Conservation (phyloP, 2,888 invertebrate species). For the Amorpha juglandis region DNA sequence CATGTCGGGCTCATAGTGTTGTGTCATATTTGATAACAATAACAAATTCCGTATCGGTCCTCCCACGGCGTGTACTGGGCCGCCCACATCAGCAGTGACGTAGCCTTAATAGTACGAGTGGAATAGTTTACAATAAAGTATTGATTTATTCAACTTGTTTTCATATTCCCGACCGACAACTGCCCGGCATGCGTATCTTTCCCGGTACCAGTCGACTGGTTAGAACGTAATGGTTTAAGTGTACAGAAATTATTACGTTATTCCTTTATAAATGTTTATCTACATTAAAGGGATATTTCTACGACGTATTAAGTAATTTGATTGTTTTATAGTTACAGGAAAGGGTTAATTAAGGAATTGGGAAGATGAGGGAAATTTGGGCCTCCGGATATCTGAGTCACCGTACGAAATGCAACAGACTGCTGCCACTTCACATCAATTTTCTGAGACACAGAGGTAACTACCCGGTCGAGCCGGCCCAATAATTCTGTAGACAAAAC, state of each 20-base stretch:
- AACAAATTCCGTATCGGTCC: slow-evolving; percentile 55
- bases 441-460: no score
- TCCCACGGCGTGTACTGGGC: slow-evolving; percentile 59
- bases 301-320: not conserved
- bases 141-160: slow-evolving; percentile 63
- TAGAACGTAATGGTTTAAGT: slow-evolving; percentile 20
- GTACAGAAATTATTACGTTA: slow-evolving; percentile 20
- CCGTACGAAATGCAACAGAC: no score
- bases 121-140: slow-evolving; percentile 63
- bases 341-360: no score
- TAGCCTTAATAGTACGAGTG: slow-evolving; percentile 59
- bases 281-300: not conserved
- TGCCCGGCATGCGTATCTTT: slow-evolving; percentile 40
- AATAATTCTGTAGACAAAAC: no score
- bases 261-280: slow-evolving; percentile 1
- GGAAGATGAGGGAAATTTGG: no score
- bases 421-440: no score
- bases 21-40: slow-evolving; percentile 57
- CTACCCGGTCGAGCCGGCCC: no score
- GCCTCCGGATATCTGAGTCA: no score
- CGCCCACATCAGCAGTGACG: slow-evolving; percentile 65
- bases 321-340: no score
- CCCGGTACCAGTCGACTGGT: slow-evolving; percentile 17
- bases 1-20: slow-evolving; percentile 33
- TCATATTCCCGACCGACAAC: slow-evolving; percentile 45